Conservation (phyloP, 2,888 invertebrate genomes). For the Polydrusus pterygomalis region DNA sequence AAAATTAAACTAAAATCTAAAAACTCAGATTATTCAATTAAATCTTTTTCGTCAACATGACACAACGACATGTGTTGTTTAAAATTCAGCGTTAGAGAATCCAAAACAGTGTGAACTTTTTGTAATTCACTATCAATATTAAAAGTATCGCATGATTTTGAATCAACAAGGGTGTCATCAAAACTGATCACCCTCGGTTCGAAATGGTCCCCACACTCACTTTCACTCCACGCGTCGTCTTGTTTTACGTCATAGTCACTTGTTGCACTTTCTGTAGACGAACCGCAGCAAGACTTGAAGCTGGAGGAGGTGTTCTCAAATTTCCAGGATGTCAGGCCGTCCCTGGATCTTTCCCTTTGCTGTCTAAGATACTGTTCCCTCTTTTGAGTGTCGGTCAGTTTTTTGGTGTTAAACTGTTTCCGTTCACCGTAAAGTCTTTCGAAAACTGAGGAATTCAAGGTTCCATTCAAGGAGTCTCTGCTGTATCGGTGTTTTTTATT, state of each 20-base stretch:
- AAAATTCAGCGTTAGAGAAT: background rate
- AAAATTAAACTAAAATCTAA: no score
- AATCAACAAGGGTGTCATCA: background rate
- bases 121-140: background rate
- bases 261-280: background rate
- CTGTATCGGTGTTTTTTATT: slow-evolving; percentile 35
- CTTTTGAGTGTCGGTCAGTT: slow-evolving; percentile 37
- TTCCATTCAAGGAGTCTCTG: slow-evolving; percentile 11
- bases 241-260: slow-evolving; percentile 10
- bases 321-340: background rate
- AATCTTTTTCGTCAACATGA: slow-evolving; percentile 10
- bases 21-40: background rate
- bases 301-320: background rate
- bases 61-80: slow-evolving; percentile 9
- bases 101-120: background rate
- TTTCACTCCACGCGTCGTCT: background rate
- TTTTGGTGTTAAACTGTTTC: slow-evolving; percentile 39
- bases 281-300: background rate
- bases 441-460: slow-evolving; percentile 36
- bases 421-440: slow-evolving; percentile 42
- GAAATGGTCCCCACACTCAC: background rate
- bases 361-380: slow-evolving; percentile 27
- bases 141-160: background rate
- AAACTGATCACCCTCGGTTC: background rate
- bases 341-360: slow-evolving; percentile 23